phyloP scores from a whole-genome alignment of 2,113 vertebrate genomes.

The Theristicus caerulescens region DNA sequence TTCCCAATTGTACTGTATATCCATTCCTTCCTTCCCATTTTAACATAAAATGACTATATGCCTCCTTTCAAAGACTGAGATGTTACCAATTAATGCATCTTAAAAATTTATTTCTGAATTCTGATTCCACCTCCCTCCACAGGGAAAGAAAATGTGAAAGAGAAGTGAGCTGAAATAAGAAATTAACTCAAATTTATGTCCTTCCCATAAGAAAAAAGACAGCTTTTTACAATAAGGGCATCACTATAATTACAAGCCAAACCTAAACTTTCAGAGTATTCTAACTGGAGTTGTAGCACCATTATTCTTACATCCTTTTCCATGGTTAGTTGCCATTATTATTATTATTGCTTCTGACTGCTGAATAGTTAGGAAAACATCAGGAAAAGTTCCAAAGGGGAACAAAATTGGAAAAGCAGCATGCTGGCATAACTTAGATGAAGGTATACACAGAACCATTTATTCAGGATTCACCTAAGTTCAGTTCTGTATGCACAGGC shows the following conservation, averaged over 20 bases:
- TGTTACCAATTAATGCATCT: background rate
- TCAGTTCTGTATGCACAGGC: background rate
- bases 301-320: background rate
- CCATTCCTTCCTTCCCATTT: background rate
- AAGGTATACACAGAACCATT: background rate
- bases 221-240: background rate
- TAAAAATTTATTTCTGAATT: background rate
- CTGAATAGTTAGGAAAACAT: background rate
- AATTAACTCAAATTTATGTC: background rate
- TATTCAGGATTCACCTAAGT: background rate
- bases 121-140: background rate
- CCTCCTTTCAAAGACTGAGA: background rate
- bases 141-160: background rate
- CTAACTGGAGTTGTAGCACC: background rate
- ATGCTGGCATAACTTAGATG: background rate
- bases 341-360: background rate
- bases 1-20: background rate
- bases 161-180: background rate
- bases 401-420: background rate
- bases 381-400: background rate
- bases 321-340: background rate
- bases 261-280: background rate
- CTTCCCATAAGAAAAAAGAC: background rate
- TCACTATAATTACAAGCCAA: background rate
- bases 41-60: background rate